Percentiles rank a stretch among this genome's conserved stretches.
These are phyloP conservation scores for Synergus umbraculus DNA, from an alignment of 2,888 invertebrate species.

Conservation along the genomic window DNA sequence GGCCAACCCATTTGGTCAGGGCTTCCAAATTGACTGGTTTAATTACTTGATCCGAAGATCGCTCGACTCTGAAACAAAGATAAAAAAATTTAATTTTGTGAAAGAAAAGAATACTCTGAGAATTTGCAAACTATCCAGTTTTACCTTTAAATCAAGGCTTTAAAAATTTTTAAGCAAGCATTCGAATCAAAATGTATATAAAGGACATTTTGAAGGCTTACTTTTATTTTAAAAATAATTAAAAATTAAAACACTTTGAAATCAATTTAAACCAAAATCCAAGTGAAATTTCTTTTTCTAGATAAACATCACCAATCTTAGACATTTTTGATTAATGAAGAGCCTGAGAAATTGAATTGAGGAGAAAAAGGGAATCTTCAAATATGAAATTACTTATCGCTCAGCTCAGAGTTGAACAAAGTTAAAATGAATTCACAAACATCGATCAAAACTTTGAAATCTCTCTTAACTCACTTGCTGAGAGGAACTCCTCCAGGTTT, in stretches of 20 bases:
- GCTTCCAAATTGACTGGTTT: slow-evolving; percentile 98
- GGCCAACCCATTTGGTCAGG: slow-evolving; percentile 93
- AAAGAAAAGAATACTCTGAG: background rate
- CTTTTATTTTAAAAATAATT: too few relatives aligned
- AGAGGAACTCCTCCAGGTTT: slow-evolving; percentile 95
- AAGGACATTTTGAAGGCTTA: too few relatives aligned
- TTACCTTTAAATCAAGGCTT: background rate
- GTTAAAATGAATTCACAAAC: background rate
- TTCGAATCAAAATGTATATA: too few relatives aligned
- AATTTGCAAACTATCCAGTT: background rate
- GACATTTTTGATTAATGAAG: background rate
- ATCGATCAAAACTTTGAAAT: slow-evolving; percentile 36
- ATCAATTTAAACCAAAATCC: too few relatives aligned
- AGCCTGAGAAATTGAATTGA: background rate
- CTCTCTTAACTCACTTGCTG: slow-evolving; percentile 87
- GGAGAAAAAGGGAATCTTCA: background rate
- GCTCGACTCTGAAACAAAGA: slow-evolving; percentile 87
- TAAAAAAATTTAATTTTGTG: slow-evolving; percentile 32
- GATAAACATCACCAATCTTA: background rate
- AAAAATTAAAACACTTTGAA: too few relatives aligned
- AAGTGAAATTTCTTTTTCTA: background rate
- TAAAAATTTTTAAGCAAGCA: too few relatives aligned
- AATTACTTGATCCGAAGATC: slow-evolving; percentile 98
- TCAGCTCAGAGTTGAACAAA: background rate
- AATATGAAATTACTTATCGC: slow-evolving; percentile 25